Conservation (phyloP, 2,888 invertebrate genomes). For the Lithophane socia region DNA sequence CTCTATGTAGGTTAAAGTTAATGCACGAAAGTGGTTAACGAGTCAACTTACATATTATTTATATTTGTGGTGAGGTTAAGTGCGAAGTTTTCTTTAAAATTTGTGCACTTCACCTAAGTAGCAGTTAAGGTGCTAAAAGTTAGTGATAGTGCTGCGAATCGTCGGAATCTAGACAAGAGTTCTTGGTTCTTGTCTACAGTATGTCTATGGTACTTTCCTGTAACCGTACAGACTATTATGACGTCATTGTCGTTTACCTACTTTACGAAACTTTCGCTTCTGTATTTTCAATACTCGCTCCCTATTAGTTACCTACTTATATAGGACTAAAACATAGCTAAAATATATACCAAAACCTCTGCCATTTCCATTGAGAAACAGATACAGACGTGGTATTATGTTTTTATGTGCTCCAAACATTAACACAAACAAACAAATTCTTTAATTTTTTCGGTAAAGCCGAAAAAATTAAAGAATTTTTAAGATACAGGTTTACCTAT, state of each 20-base stretch:
- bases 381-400: background rate
- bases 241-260: background rate
- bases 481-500: background rate
- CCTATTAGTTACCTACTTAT: background rate
- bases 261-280: background rate
- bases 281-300: background rate
- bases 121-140: conserved; percentile 48
- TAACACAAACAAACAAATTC: no score
- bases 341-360: background rate
- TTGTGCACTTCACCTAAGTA: conserved; percentile 42
- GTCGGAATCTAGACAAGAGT: conserved; percentile 22
- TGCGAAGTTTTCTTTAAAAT: conserved; percentile 54
- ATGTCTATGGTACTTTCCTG: background rate
- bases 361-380: background rate
- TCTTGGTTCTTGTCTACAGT: conserved; percentile 1
- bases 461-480: background rate
- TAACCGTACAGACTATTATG: conserved; percentile 5
- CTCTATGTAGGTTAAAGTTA: conserved; percentile 31
- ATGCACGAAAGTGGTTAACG: conserved; percentile 33
- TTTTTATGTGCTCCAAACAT: no score
- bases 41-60: conserved; percentile 49
- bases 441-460: no score
- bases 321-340: background rate
- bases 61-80: conserved; percentile 43
- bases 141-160: conserved; percentile 47